Percentiles rank a stretch among this genome's conserved stretches.
Evolutionary conservation across 2,113 vertebrate genomes (phyloP).

Genomic region (Gymnorhina tibicen): DNA sequence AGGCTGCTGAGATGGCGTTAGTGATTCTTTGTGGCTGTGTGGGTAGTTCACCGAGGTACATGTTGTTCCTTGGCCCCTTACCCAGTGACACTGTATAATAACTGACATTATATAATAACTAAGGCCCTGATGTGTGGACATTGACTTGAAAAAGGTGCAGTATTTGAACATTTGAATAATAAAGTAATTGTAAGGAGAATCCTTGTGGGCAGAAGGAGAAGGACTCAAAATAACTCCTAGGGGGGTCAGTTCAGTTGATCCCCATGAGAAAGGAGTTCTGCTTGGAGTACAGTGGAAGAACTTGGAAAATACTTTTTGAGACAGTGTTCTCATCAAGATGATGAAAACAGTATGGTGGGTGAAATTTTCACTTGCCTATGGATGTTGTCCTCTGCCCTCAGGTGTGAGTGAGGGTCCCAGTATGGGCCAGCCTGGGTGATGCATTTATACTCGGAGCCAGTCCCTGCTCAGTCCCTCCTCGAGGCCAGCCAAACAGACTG

Average conservation of each 20-base stretch:
- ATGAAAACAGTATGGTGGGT: neutral
- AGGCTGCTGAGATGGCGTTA: neutral
- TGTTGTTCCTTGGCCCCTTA: neutral
- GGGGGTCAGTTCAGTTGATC: neutral
- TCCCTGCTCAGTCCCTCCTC: neutral
- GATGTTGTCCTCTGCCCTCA: neutral
- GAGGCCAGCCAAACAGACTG: rapidly evolving
- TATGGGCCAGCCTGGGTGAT: neutral
- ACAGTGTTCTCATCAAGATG: neutral
- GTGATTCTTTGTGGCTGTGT: neutral
- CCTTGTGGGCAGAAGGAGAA: neutral
- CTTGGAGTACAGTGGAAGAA: neutral
- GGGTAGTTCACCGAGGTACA: neutral
- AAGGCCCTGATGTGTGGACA: neutral
- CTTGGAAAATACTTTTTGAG: neutral
- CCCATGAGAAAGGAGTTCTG: neutral
- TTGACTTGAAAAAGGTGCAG: neutral
- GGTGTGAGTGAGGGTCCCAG: neutral
- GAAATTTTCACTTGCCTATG: neutral
- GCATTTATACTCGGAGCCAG: rapidly evolving
- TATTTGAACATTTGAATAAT: neutral
- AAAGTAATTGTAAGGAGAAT: neutral
- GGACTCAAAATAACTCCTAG: neutral
- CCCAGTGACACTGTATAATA: too few relatives aligned
- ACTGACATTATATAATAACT: neutral